phyloP scores from a whole-genome alignment of 2,888 invertebrate species.

The Synanthedon myopaeformis region DNA sequence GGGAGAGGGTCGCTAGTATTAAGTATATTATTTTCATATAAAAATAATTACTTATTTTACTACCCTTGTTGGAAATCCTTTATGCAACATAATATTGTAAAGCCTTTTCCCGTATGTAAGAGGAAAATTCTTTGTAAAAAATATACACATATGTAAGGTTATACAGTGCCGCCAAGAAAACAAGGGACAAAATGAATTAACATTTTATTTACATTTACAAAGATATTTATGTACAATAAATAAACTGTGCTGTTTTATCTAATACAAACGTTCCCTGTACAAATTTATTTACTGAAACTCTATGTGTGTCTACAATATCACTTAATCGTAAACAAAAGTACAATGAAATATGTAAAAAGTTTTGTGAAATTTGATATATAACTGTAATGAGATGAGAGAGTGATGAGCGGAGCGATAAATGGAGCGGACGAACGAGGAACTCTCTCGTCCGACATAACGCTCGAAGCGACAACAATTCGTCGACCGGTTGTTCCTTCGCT shows the following conservation, averaged over 20 bases:
- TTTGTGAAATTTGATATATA: conserved; percentile 1
- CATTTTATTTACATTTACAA: conserved; percentile 12
- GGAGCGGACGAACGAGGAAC: conserved; percentile 41
- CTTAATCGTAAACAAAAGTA: conserved; percentile 11
- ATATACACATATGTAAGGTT: no score
- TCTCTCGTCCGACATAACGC: conserved; percentile 75
- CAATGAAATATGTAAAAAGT: neutral
- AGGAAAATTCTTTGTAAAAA: no score
- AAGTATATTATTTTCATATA: no score
- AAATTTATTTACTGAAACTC: conserved; percentile 6
- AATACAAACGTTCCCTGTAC: conserved; percentile 11
- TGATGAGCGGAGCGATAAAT: conserved; percentile 21
- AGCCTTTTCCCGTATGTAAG: no score
- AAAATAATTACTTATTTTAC: no score
- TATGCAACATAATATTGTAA: no score
- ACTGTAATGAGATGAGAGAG: conserved; percentile 7
- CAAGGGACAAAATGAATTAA: conserved; percentile 5
- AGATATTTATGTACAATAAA: conserved; percentile 8
- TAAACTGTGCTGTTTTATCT: conserved; percentile 5
- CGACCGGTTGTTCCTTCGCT: conserved; percentile 53
- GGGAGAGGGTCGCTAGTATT: no score
- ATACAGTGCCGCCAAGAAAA: no score
- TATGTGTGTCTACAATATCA: neutral
- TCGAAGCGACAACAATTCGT: conserved; percentile 74
- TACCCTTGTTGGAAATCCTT: no score